These are phyloP conservation scores for Meloidogyne hapla DNA, from an alignment of 1,140 invertebrate species.

Conservation along the genomic window DNA sequence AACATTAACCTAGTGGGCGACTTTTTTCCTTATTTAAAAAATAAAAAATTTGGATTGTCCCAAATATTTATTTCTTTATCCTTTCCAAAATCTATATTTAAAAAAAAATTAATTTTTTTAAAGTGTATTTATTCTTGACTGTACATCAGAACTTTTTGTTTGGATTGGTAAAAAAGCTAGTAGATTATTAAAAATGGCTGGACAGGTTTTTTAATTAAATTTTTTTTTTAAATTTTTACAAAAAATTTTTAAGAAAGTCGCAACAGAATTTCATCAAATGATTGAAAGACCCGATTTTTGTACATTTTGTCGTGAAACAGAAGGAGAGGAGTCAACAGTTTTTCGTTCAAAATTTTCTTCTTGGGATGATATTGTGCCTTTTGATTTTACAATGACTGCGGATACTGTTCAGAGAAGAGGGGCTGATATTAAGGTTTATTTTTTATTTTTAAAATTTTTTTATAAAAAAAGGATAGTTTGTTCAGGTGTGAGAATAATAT, in stretches of 20 bases:
- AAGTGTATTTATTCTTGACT: conserved; percentile 93
- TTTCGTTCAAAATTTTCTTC: conserved; percentile 95
- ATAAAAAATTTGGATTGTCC: too few relatives aligned
- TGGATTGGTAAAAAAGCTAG: conserved; percentile 99
- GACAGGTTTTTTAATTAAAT: conserved; percentile 52
- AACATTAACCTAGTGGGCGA: too few relatives aligned
- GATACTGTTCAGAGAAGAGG: conserved; percentile 93
- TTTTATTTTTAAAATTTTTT: not conserved
- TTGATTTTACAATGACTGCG: conserved; percentile 96
- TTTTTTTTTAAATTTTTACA: not conserved
- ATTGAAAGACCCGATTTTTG: conserved; percentile 80
- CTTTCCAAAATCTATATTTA: not conserved
- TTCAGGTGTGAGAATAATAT: too few relatives aligned
- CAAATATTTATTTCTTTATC: too few relatives aligned
- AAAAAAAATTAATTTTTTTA: not conserved
- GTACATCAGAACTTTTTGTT: conserved; percentile 91
- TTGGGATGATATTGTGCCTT: conserved; percentile 98
- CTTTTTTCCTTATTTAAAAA: too few relatives aligned
- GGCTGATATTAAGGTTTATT: conserved; percentile 71
- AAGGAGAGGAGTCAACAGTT: conserved; percentile 74
- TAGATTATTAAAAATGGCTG: conserved; percentile 84
- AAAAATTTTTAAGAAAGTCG: conserved; percentile 49
- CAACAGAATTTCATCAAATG: conserved; percentile 72
- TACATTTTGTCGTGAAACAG: conserved; percentile 77
- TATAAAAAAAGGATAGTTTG: not conserved